Conservation (phyloP, 2,113 vertebrate genomes). For the Cranoglanis bouderius region DNA sequence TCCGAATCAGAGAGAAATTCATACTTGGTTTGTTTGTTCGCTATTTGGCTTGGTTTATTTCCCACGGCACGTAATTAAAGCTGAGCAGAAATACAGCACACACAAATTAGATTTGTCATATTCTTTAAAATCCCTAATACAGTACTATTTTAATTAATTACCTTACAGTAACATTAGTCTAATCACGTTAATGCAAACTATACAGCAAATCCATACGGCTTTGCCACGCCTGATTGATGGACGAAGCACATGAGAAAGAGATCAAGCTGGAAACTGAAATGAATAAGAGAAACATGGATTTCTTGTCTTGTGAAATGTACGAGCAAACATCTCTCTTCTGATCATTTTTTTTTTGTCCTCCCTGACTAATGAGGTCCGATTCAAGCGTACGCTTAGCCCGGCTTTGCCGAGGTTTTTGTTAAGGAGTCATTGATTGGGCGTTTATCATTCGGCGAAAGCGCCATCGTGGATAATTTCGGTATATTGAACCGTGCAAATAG, state of each 20-base stretch:
- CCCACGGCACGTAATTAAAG: not conserved
- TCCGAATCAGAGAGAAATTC: not conserved
- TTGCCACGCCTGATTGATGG: not conserved
- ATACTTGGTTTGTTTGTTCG: not conserved
- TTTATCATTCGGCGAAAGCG: slow-evolving; percentile 44
- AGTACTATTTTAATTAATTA: not conserved
- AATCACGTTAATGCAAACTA: slow-evolving; percentile 20
- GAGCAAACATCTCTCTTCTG: slow-evolving; percentile 67
- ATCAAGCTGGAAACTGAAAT: slow-evolving; percentile 32
- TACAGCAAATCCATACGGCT: not conserved
- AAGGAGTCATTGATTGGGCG: slow-evolving; percentile 43
- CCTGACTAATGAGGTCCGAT: slow-evolving; percentile 63
- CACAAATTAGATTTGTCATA: not conserved
- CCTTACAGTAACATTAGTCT: not conserved
- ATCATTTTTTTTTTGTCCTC: slow-evolving; percentile 64
- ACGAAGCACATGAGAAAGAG: not conserved
- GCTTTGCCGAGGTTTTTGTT: slow-evolving; percentile 43
- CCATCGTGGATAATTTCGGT: slow-evolving; percentile 19
- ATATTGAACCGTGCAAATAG: slow-evolving; percentile 34
- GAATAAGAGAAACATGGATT: slow-evolving; percentile 65
- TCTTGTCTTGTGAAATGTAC: slow-evolving; percentile 71
- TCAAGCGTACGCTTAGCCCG: slow-evolving; percentile 34
- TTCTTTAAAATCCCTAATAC: not conserved
- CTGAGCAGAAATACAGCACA: not conserved
- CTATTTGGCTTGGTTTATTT: not conserved